Conservation (phyloP, 2,113 vertebrate genomes). For the Tricholaema leucomelas region DNA sequence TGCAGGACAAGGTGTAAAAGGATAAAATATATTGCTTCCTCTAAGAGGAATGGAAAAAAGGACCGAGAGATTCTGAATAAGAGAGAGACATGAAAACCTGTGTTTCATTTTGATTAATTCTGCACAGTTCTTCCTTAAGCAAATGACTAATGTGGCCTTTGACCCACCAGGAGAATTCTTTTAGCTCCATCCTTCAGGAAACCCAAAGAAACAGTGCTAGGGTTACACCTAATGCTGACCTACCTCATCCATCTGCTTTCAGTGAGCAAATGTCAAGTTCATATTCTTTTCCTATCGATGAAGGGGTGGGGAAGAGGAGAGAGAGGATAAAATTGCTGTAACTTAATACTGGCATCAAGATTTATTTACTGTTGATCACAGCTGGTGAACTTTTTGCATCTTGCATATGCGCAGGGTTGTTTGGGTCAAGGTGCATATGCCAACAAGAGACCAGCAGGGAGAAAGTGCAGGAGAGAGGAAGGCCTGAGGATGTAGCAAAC, state of each 20-base stretch:
- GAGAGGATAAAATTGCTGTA: slow-evolving; percentile 56
- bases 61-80: slow-evolving; percentile 64
- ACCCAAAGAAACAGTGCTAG: slow-evolving; percentile 59
- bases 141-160: slow-evolving; percentile 58
- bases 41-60: slow-evolving; percentile 66
- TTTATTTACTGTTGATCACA: slow-evolving; percentile 71
- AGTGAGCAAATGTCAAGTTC: slow-evolving; percentile 66
- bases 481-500: slow-evolving; percentile 61
- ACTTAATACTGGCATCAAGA: slow-evolving; percentile 68
- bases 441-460: slow-evolving; percentile 30
- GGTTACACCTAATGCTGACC: slow-evolving; percentile 48
- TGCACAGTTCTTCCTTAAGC: slow-evolving; percentile 67
- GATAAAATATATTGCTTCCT: slow-evolving; percentile 69
- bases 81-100: slow-evolving; percentile 59
- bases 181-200: slow-evolving; percentile 51
- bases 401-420: slow-evolving; percentile 65
- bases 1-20: slow-evolving; percentile 73
- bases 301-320: slow-evolving; percentile 28
- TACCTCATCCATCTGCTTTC: slow-evolving; percentile 66
- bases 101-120: slow-evolving; percentile 74
- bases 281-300: slow-evolving; percentile 64
- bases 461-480: slow-evolving; percentile 13
- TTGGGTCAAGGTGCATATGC: slow-evolving; percentile 73
- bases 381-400: slow-evolving; percentile 59
- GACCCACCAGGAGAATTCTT: slow-evolving; percentile 53